Evolutionary conservation across 2,797 vertebrate species (phyloP), one percentile per base, ranked within the genome.

Genomic region (Pseudomugil tenellus): DNA sequence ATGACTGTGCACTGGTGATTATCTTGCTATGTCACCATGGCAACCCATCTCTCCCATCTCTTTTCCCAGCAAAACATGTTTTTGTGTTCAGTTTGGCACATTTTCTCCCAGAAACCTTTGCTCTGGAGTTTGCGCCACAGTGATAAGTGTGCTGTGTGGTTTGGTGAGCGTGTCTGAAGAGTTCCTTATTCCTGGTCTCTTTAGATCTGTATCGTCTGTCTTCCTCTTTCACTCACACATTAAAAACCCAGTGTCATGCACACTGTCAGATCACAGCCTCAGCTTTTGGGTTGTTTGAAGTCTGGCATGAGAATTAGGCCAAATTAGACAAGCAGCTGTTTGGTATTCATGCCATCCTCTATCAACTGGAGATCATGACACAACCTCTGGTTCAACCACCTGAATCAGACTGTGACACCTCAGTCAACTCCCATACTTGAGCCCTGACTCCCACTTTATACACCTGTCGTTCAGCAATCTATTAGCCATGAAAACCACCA

Each of bases 11-110:
- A 72, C 71, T 73, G 71, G 48, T 61, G 60, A 63, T 69, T 77
- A 62, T 87, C 81, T 79, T 21, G 56, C 84, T 66, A 65, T 61
- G 77, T 90, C 77, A 46, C 86, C 86, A 87, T 91, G 86, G 83
- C 80, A 88, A 91, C 87, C 43, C 43, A 46, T 46, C 43, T 46
- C 6, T 51, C 26, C 49, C 31, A 63, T 75, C 65, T 84, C 61
- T 62, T 62, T 65, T 86, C 66, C 56, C 37, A 62, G 58, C 43
- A 63, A 84, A 78, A 67, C 51, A 63, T 60, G 4, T 39, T 64
- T 72, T 56, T 74, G 57, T 67, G 63, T 48, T 58, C 34, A 52
- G 66, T 74, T 69, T 70, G 57, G 74, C 76, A 69, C 76, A 37
- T 61, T 62, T 34, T 62, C 69, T 83, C 80, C 69, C 62, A 76